Base-by-base conservation (phyloP, 2,797 vertebrate genomes). In the Clarias platycephalus region DNA sequence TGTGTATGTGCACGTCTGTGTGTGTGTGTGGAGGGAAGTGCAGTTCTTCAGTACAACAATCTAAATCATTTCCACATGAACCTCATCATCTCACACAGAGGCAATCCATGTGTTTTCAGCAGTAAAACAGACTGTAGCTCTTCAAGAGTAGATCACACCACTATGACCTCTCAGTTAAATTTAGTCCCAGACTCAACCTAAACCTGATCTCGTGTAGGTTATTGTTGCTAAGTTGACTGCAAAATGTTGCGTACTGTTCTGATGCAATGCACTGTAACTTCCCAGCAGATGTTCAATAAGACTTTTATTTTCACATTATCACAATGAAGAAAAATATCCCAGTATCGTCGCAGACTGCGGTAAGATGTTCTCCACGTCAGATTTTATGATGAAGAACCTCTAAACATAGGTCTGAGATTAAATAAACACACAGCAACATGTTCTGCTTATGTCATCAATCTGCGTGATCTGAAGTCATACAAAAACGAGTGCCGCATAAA, bases 51-150 rank as follows among this genome's bases (percentile, higher is more conserved):
- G 71, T 68, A 53, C 71, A 84, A 66, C 24, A 66, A 81, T 81
- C 63, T 62, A 84, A 86, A 86, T 86, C 16, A 77, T 81, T 86
- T 22, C 82, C 85, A 86, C 63, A 71, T 86, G 85, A 81, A 81
- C 82, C 68, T 81, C 82, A 70, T 84, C 82, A 81, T 71, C 71
- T 77, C 71, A 28, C 76, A 31, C 57, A 70, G 72, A 71, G 58
- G 55, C 79, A 66, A 40, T 68, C 72, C 74, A 67, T 63, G 81
- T 74, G 75, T 80, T 86, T 75, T 74, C 28, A 83, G 57, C 74
- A 70, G 40, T 7, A 81, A 77, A 78, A 12, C 66, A 64, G 85
- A 66, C 64, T 71, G 64, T 55, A 84, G 63, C 37, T 66, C 9
- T 15, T 70, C 53, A 84, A 76, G 40, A 76, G 49, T 64, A 81